Evolutionary conservation across 2,797 vertebrate species (phyloP), one percentile per base, ranked within the genome.

Genomic region (Xerus rutilus): DNA sequence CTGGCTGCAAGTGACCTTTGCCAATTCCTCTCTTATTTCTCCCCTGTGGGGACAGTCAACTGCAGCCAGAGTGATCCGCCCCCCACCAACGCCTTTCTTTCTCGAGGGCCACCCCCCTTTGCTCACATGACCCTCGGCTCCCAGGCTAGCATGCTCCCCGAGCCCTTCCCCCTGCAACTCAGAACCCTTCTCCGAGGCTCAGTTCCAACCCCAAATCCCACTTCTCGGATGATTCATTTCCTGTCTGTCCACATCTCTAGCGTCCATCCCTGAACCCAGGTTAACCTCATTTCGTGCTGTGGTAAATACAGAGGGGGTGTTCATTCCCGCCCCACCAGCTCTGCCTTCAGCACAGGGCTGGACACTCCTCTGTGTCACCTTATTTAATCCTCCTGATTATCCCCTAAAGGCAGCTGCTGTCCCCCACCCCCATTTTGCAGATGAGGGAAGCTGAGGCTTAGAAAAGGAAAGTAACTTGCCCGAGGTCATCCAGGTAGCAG

Each of bases 171-270:
- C 45, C 28, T 32, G 70, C 70, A 57, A 52, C 74, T 57, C 52
- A 15, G 14, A 67, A 21, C 72, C 28, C 21, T 20, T 93, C 73
- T 62, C 52, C 92, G 82, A 82, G 79, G 77, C 86, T 77, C 14
- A 2, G 17, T 74, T 89, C 88, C 91, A 89, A 67, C 5, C 57
- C 73, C 54, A n/a, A 64, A 76, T 74, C 83, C 79, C 88, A 86
- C 84, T 86, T 89, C 39, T 32, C 6, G 17, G 64, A 67, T 65
- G 73, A 89, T 12, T 12, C 70, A 57, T n/a, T 39, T 45, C 82
- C 62, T 15, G 13, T 35, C 72, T 30, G 5, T 23, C 91, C 88
- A 18, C 21, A 49, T 82, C 84, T 86, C 81, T 23, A 12, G 67
- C 4, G 5, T 72, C 35, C 65, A 8, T 6, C 20, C 74, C 78